Evolutionary conservation across 2,113 vertebrate species (phyloP), one percentile per base, ranked within the genome.

Genomic region (Halichoeres trimaculatus): DNA sequence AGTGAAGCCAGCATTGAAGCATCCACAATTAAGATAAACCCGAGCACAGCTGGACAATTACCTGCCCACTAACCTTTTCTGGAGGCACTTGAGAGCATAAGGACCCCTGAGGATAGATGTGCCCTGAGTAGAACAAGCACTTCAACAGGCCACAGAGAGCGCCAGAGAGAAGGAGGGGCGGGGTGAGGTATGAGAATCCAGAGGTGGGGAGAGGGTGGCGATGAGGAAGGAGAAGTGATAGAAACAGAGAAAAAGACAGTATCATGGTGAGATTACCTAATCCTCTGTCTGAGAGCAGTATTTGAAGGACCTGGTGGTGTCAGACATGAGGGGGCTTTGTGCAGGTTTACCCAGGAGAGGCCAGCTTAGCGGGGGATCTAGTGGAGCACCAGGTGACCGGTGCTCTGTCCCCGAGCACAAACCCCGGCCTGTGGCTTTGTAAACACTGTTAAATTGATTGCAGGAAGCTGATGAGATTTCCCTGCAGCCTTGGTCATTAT

Each of bases 61-160:
- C 92, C 90, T 94, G 84, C 85, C 84, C 89, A 85, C 92, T 90
- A 92, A 93, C 91, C 93, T 93, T 94, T 93, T 92, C 90, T 91
- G 89, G 78, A 89, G 86, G 78, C 89, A 92, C 89, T 93, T 92
- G 89, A 91, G 84, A 89, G 87, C 66, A 76, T 89, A 90, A 93
- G 93, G 89, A 88, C 91, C 89, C 88, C 91, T 82, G 86, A 85
- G 90, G 85, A 91, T 85, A 82, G 70, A 90, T 85, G 89, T 90
- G 78, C 70, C 84, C 81, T 72, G 60, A 86, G 82, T 80, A 81
- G 86, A 90, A 88, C 83, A 83, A 66, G 88, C 80, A 86, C 88
- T 93, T 92, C 76, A 86, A 78, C 83, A 76, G 69, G 55, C 60
- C 78, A 43, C 67, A 78, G 74, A 75, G 41, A 65, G n/a, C n/a